phyloP scores from a whole-genome alignment of 2,797 vertebrate genomes.

The Megaceryle alcyon region DNA sequence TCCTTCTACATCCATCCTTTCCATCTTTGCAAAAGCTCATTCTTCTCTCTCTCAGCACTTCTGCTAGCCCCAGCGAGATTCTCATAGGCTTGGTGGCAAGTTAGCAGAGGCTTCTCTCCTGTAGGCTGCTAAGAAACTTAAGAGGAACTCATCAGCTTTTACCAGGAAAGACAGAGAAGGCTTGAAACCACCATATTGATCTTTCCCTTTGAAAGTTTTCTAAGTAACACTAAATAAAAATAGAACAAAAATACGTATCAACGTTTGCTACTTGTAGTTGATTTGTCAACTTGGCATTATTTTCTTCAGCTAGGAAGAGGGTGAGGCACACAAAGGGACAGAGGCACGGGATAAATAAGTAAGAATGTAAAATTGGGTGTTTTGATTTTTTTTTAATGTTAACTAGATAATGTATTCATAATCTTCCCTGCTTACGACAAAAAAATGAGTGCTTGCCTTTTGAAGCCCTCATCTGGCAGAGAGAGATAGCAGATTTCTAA shows the following conservation, averaged over 20 bases:
- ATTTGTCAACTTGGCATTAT: slow-evolving; percentile 61
- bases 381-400: slow-evolving; percentile 70
- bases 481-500: slow-evolving; percentile 78
- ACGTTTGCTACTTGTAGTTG: slow-evolving; percentile 29
- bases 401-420: slow-evolving; percentile 76
- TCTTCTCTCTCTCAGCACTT: neutral
- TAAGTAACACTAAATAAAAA: slow-evolving; percentile 43
- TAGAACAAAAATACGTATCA: slow-evolving; percentile 38
- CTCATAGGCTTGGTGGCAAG: neutral
- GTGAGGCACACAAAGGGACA: slow-evolving; percentile 37
- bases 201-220: slow-evolving; percentile 25
- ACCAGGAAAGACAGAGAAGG: slow-evolving; percentile 12
- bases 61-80: neutral
- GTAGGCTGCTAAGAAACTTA: neutral
- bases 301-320: slow-evolving; percentile 27
- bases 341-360: slow-evolving; percentile 53
- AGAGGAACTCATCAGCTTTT: slow-evolving; percentile 5
- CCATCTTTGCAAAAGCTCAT: neutral
- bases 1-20: rapidly evolving
- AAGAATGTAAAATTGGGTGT: slow-evolving; percentile 71
- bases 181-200: slow-evolving; percentile 40
- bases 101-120: neutral
- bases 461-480: slow-evolving; percentile 76
- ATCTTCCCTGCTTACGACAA: slow-evolving; percentile 68
- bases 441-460: slow-evolving; percentile 69